Conservation (phyloP, 2,888 invertebrate genomes). For the Diarsia mendica region DNA sequence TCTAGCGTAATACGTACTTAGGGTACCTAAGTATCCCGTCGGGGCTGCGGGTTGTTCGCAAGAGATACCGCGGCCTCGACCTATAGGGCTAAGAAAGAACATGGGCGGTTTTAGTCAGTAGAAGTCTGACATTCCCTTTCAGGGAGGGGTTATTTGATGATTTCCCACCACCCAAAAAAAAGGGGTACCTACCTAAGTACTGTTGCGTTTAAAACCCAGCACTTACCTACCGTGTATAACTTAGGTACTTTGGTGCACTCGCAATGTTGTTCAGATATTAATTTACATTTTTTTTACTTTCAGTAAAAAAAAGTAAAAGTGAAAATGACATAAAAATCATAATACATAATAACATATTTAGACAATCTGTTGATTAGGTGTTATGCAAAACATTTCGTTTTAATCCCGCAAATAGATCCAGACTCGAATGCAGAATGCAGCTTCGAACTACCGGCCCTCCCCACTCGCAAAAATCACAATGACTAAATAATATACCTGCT, state of each 20-base stretch:
- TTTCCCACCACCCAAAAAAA: no score
- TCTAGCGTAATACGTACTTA: no score
- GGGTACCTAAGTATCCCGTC: no score
- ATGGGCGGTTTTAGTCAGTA: no score
- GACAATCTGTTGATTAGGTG: not conserved
- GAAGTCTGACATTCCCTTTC: no score
- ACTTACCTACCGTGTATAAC: slow-evolving; percentile 7
- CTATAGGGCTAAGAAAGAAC: no score
- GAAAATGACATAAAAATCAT: no score
- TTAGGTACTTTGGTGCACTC: slow-evolving; percentile 13
- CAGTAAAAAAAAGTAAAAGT: no score
- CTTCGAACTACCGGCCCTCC: not conserved
- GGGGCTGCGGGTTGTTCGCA: no score
- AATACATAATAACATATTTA: no score
- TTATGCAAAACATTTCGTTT: not conserved
- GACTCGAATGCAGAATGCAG: not conserved
- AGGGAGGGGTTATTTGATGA: no score
- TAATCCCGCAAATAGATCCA: not conserved
- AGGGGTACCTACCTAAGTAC: not conserved
- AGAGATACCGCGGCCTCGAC: no score
- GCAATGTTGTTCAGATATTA: slow-evolving; percentile 3
- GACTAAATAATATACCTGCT: not conserved
- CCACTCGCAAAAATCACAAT: not conserved
- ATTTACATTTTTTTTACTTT: not conserved
- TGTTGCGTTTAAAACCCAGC: not conserved